phyloP scores from a whole-genome alignment of 2,113 vertebrate species.

The Ranitomeya imitator region DNA sequence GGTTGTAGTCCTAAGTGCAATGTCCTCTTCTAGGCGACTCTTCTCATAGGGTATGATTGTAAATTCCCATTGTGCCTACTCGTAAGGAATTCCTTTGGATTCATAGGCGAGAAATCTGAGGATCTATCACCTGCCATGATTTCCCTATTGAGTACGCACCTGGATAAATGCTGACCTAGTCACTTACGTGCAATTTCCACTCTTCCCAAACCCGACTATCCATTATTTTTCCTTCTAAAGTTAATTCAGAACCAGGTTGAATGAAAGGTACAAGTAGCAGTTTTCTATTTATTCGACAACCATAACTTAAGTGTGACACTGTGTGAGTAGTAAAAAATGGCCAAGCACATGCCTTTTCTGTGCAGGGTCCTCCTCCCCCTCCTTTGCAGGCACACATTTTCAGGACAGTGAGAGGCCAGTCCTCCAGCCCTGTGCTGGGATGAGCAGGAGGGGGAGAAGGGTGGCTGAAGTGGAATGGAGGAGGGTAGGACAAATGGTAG shows the following conservation, averaged over 20 bases:
- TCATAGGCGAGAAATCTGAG: neutral
- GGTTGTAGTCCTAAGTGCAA: neutral
- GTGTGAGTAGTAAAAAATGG: neutral
- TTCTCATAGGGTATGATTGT: too few species aligned
- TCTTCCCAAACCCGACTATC: too few species aligned
- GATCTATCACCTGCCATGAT: neutral
- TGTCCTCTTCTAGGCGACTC: neutral
- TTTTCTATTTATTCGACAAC: too few species aligned
- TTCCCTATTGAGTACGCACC: neutral
- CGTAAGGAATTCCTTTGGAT: neutral
- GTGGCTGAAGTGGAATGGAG: neutral
- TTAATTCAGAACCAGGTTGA: too few species aligned
- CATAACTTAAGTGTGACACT: neutral
- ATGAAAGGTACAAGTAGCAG: too few species aligned
- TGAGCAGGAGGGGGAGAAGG: neutral
- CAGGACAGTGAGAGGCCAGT: neutral
- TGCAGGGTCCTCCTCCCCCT: neutral
- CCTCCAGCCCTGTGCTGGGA: neutral
- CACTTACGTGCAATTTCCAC: too few species aligned
- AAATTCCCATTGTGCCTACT: neutral
- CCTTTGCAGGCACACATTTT: neutral
- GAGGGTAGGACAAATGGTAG: neutral
- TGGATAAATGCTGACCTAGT: too few species aligned
- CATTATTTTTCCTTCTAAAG: too few species aligned
- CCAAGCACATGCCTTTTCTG: neutral